Evolutionary conservation across 2,113 vertebrate genomes (phyloP).

Genomic region (Sceloporus tristichus): DNA sequence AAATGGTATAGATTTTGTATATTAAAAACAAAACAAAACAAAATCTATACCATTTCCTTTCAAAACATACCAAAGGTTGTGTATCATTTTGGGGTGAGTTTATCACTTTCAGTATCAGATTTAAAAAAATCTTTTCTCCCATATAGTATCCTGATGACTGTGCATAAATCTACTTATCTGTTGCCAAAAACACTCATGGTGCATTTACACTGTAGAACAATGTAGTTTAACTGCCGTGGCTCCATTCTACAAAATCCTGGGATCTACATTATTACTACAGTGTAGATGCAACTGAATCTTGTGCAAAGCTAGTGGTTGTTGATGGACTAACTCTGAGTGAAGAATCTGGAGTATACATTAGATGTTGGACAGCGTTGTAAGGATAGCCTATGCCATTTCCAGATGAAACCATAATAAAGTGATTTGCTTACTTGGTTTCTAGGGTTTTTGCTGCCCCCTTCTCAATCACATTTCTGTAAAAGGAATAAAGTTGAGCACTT

Average conservation of each 20-base stretch:
- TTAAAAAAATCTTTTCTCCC: not conserved
- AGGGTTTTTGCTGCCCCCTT: not conserved
- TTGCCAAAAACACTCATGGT: not conserved
- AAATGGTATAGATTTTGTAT: not conserved
- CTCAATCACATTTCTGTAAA: not conserved
- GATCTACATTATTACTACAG: too few relatives aligned
- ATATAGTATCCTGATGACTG: not conserved
- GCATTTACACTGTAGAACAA: not conserved
- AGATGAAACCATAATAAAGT: not conserved
- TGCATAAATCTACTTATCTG: not conserved
- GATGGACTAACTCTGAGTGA: not conserved
- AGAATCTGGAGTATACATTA: not conserved
- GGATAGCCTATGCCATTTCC: not conserved
- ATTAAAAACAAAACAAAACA: not conserved
- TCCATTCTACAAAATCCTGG: too few relatives aligned
- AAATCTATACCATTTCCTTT: not conserved
- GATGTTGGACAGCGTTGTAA: not conserved
- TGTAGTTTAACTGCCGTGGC: too few relatives aligned
- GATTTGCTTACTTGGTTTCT: not conserved
- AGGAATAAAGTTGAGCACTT: not conserved
- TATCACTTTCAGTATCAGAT: not conserved
- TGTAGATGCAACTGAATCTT: too few relatives aligned
- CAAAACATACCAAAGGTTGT: not conserved
- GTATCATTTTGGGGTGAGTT: not conserved
- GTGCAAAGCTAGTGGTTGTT: not conserved